Evolutionary conservation across 2,888 invertebrate genomes (phyloP), one percentile per base, ranked within the genome.

Genomic region (Gandaritis pyraliata): DNA sequence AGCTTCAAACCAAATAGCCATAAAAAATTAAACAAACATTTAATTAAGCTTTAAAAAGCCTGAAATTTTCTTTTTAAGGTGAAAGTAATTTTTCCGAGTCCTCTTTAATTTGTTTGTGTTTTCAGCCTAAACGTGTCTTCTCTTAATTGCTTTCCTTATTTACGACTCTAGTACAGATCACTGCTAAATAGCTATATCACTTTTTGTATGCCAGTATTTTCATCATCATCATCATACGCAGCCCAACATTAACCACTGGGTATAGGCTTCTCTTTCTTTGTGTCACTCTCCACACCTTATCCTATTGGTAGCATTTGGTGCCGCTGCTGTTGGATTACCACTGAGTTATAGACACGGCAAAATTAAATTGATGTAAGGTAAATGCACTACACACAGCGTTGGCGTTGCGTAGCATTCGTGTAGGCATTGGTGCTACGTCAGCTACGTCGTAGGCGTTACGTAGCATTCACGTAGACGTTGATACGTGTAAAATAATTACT

Each of bases 131-230:
- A 67, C 67, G 66, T 66, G 69, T 71, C 65, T 46, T 64, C 57
- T 55, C 68, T 62, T 71, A 69, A 71, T 71, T 71, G 69, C 68
- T 69, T 71, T 66, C 60, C 58, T 69, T 66, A 69, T 71, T 71
- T 69, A 71, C 61, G 58, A 51, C 56, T 33, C 4, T 13, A 52
- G 2, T 43, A 46, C 38, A 60, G 64, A n/a, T 48, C 13, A 49
- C 11, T 12, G 6, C 16, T 13, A 39, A 41, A 39, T 5, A 55
- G 46, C 55, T 41, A 2, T 38, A 11, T 18, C 18, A 48, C 48
- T 33, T 8, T 15, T 3, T 15, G 41, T n/a, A n/a, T 29, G 29
- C 12, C 10, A 33, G 29, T 33, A 33, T 33, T 33, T 33, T 33
- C n/a, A n/a, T n/a, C n/a, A n/a, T n/a, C n/a, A n/a, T n/a, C n/a